Conservation (phyloP, 2,113 vertebrate species). For the Antigone vipio region DNA sequence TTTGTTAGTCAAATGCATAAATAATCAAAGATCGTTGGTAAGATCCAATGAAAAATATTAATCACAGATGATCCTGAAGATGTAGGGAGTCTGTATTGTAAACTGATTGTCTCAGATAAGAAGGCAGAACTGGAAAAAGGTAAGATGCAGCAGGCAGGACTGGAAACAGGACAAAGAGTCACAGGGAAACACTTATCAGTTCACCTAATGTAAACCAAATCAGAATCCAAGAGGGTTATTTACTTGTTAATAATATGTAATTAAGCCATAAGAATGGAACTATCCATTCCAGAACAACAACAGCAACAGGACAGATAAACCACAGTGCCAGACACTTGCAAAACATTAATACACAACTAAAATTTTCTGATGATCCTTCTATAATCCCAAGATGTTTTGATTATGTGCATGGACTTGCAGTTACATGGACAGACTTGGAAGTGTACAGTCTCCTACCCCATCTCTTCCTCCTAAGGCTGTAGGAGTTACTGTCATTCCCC, state of each 20-base stretch:
- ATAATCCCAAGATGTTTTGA: background rate
- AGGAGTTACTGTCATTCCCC: background rate
- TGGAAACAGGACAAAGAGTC: background rate
- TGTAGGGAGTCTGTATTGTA: background rate
- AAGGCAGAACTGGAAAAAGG: background rate
- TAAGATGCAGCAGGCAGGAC: background rate
- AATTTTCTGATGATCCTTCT: background rate
- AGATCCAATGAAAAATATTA: background rate
- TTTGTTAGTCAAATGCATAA: background rate
- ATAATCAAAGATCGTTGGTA: background rate
- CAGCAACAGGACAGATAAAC: background rate
- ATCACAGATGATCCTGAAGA: background rate
- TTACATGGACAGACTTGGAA: background rate
- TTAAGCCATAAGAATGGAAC: background rate
- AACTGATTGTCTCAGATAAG: background rate
- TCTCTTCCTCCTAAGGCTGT: background rate
- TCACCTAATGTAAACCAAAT: background rate
- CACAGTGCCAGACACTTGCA: background rate
- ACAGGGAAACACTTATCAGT: background rate
- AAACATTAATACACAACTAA: background rate
- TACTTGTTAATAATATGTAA: background rate
- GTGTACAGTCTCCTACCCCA: background rate
- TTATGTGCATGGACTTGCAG: background rate
- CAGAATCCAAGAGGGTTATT: background rate
- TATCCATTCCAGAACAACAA: background rate